Evolutionary conservation across 2,113 vertebrate genomes (phyloP).

Genomic region (Hystrix cristata): DNA sequence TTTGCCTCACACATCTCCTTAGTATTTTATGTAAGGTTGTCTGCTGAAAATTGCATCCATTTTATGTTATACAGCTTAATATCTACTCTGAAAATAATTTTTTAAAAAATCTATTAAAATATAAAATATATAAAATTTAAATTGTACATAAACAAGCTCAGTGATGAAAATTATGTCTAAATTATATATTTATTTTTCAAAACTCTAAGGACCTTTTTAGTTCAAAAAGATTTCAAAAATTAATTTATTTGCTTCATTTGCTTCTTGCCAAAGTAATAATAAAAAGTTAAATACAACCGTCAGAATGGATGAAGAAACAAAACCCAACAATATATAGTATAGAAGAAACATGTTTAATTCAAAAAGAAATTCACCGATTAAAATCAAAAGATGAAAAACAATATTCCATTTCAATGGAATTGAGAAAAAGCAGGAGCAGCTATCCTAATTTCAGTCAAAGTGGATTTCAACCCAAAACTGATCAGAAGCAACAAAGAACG

Average conservation of each 20-base stretch:
- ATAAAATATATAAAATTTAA: not conserved
- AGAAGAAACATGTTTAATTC: no score
- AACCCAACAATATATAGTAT: no score
- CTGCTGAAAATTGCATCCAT: not conserved
- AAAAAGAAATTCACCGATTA: no score
- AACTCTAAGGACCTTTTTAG: not conserved
- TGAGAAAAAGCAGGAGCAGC: no score
- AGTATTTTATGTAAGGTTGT: not conserved
- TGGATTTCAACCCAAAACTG: no score
- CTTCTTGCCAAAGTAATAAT: not conserved
- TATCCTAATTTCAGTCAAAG: no score
- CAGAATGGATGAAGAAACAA: no score
- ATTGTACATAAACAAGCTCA: not conserved
- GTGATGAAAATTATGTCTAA: no score
- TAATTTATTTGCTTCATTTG: conserved; percentile 37
- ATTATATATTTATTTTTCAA: conserved; percentile 10
- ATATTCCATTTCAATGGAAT: no score
- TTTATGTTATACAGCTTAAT: not conserved
- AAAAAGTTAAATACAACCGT: conserved; percentile 34
- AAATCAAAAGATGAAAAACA: no score
- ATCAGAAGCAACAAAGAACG: no score
- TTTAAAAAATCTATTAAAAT: not conserved
- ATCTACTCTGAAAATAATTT: not conserved
- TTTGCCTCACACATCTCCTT: not conserved
- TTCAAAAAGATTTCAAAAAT: conserved; percentile 47